Percentiles rank a stretch among this genome's conserved stretches.
These are phyloP conservation scores for Arctocebus calabarensis DNA, from an alignment of 2,797 vertebrate species.

Conservation along the genomic window DNA sequence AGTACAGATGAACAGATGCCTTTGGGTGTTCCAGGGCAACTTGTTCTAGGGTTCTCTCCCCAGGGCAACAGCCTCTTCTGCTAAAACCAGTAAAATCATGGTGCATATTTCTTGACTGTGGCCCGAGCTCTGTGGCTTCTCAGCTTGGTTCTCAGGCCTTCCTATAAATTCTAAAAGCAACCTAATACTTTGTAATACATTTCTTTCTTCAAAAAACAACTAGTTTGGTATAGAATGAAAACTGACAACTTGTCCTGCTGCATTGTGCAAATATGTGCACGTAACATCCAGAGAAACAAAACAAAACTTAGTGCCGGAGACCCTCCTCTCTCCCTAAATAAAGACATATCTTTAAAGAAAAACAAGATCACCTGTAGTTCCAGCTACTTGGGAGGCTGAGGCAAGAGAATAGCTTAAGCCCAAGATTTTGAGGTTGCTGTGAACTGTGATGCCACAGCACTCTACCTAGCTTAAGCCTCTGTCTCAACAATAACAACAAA, in stretches of 20 bases:
- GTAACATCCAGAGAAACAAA: neutral
- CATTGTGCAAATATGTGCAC: neutral
- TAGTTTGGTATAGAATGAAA: slow-evolving; percentile 38
- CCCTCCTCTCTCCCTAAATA: neutral
- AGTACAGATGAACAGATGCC: neutral
- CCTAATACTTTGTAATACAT: neutral
- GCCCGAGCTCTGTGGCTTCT: neutral
- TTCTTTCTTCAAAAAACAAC: slow-evolving; percentile 4
- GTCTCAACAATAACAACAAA: no score
- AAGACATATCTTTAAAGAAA: neutral
- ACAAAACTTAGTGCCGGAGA: neutral
- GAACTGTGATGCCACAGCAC: no score
- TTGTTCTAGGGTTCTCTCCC: neutral
- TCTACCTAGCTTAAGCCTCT: no score
- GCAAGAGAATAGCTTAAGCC: no score
- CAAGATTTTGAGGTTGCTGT: no score
- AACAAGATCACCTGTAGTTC: no score
- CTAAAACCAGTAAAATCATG: neutral
- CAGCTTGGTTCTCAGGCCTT: slow-evolving; percentile 4
- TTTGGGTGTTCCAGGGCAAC: neutral
- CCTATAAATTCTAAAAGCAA: slow-evolving; percentile 25
- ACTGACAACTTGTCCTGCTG: neutral
- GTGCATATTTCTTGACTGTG: neutral
- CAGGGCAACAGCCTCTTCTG: neutral
- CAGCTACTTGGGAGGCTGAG: no score